Evolutionary conservation across 2,888 invertebrate genomes (phyloP), one percentile per base, ranked within the genome.

Genomic region (Tricholauxania praeusta): DNA sequence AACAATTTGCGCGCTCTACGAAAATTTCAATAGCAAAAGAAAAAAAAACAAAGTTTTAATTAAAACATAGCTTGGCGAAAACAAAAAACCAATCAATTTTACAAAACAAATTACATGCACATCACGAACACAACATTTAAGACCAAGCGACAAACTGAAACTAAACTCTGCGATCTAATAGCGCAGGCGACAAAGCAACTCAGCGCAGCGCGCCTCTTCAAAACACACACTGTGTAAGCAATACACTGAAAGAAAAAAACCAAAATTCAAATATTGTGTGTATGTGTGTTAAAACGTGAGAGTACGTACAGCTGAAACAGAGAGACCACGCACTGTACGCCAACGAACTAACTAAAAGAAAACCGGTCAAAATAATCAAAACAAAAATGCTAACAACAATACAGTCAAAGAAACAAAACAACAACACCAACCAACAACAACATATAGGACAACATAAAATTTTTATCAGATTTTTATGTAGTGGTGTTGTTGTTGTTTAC

Each of bases 401-500:
- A 22, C n/a, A 60, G 15, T 19, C 48, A 48, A n/a, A 17, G 57
- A 57, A 22, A 57, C 55, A 55, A 55, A 14, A n/a, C 17, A 19
- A 55, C 12, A 51, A 7, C 55, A 55, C 1, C 10, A 15, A 15
- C n/a, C n/a, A 57, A 57, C 57, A 57, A 28, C 57, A 57, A 57
- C n/a, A 15, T 57, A 19, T 22, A 57, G 19, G 0, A 19, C 12
- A 57, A 17, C 19, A 57, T 57, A 57, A n/a, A 57, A 39, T 39
- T 17, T 53, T 65, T 65, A 65, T 65, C 65, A 65, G 65, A 65
- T 65, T 32, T 49, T 32, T 32, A 32, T 52, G 65, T 65, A 65
- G 65, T 65, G 32, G 65, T 65, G 53, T 65, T 39, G 52, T 65
- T 49, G 53, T 49, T 49, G 48, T 48, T 10, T 7, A 7, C 10